These are phyloP conservation scores for Pogonus chalceus DNA, from an alignment of 1,140 invertebrate species.

Conservation along the genomic window DNA sequence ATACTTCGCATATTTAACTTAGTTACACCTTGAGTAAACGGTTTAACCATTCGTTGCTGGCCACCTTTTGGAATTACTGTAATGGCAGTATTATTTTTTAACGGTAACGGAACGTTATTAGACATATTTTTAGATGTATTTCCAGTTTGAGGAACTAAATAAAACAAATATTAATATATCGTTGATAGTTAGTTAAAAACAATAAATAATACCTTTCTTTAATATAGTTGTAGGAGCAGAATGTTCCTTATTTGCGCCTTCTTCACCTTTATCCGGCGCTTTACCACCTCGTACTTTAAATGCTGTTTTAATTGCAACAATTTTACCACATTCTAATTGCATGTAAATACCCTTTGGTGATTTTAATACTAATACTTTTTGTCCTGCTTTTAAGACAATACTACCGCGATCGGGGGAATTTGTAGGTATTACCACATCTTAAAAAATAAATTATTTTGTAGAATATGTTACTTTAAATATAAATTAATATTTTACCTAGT, in stretches of 20 bases:
- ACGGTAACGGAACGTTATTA: conserved; percentile 39
- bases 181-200: background rate
- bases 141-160: conserved; percentile 35
- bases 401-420: conserved; percentile 77
- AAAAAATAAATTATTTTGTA: conserved; percentile 21
- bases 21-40: conserved; percentile 27
- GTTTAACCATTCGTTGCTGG: conserved; percentile 30
- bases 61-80: conserved; percentile 51
- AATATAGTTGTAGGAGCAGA: background rate
- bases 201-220: conserved; percentile 1
- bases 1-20: conserved; percentile 30
- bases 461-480: background rate
- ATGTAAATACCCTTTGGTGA: conserved; percentile 93
- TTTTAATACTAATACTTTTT: conserved; percentile 87
- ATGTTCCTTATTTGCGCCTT: background rate
- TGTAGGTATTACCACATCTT: conserved; percentile 87
- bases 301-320: conserved; percentile 83
- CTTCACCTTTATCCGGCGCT: background rate
- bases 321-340: conserved; percentile 89
- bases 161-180: too few species aligned
- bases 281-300: conserved; percentile 43
- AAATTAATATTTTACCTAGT: conserved; percentile 43
- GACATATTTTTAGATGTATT: conserved; percentile 37
- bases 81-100: conserved; percentile 57
- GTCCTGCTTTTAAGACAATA: conserved; percentile 82